Conservation (phyloP, 2,888 invertebrate genomes). For the Linyphia triangularis region DNA sequence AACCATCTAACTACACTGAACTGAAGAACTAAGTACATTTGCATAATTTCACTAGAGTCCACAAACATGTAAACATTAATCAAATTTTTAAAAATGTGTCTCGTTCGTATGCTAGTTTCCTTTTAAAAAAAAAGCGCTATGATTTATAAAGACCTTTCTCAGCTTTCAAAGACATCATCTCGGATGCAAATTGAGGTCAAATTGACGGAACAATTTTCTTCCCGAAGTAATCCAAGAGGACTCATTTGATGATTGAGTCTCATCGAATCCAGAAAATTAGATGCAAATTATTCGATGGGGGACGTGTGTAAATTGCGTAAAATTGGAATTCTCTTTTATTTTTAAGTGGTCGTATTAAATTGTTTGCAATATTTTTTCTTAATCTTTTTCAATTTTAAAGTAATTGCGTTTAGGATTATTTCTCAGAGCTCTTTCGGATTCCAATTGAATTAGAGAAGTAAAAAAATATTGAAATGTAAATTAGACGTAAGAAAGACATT, state of each 20-base stretch:
- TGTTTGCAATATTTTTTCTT: no score
- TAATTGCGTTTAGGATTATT: no score
- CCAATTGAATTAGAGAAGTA: no score
- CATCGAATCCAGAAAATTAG: neutral
- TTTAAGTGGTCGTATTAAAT: no score
- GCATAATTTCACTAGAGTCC: neutral
- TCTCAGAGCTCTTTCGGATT: no score
- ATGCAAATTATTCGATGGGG: neutral
- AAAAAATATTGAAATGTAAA: no score
- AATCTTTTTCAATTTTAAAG: no score
- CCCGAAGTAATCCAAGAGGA: neutral
- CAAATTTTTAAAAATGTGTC: neutral
- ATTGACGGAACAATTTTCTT: neutral
- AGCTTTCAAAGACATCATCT: neutral
- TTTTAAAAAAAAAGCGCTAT: neutral
- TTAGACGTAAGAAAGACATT: no score
- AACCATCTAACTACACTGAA: neutral
- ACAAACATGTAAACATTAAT: neutral
- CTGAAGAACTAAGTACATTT: neutral
- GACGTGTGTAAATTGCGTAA: neutral
- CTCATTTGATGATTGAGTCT: slow-evolving; percentile 4
- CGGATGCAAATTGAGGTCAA: neutral
- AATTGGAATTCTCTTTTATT: neutral
- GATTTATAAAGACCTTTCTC: neutral
- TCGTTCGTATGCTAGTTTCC: neutral